A percentile compares a stretch with the other conserved stretches of the same genome.
Evolutionary conservation across 2,113 vertebrate species (phyloP).

Genomic region (Ctenomys sociabilis): DNA sequence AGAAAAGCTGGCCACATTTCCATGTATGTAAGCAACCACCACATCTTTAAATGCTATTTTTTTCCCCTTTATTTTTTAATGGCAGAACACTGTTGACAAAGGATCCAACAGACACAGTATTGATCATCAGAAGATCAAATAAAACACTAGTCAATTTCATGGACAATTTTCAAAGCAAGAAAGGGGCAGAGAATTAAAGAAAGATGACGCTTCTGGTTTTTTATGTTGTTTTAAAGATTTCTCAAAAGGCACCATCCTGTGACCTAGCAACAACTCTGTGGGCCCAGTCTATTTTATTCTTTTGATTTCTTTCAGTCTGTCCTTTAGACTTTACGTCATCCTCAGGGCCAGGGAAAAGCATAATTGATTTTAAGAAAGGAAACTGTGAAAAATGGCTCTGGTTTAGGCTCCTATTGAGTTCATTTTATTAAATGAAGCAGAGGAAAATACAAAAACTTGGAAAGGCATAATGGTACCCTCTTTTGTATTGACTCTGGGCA

Average conservation of each 20-base stretch:
- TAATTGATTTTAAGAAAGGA: conserved; percentile 61
- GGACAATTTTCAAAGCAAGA: conserved; percentile 56
- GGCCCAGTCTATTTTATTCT: conserved; percentile 18
- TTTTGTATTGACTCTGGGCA: neutral
- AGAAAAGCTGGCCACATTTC: neutral
- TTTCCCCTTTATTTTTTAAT: conserved; percentile 37
- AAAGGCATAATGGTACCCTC: neutral
- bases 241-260: conserved; percentile 24
- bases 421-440: conserved; percentile 54
- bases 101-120: neutral
- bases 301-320: conserved; percentile 20
- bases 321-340: conserved; percentile 32
- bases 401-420: conserved; percentile 19
- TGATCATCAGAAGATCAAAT: conserved; percentile 65
- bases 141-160: conserved; percentile 54
- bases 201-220: conserved; percentile 36
- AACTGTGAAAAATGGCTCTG: conserved; percentile 52
- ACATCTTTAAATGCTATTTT: neutral
- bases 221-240: conserved; percentile 59
- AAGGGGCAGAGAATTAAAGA: neutral
- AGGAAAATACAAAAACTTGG: neutral
- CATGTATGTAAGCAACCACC: neutral
- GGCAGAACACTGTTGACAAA: conserved; percentile 9
- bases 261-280: conserved; percentile 36
- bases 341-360: neutral